Base-by-base conservation (phyloP, 2,888 invertebrate species). In the Trachelus tabidus region DNA sequence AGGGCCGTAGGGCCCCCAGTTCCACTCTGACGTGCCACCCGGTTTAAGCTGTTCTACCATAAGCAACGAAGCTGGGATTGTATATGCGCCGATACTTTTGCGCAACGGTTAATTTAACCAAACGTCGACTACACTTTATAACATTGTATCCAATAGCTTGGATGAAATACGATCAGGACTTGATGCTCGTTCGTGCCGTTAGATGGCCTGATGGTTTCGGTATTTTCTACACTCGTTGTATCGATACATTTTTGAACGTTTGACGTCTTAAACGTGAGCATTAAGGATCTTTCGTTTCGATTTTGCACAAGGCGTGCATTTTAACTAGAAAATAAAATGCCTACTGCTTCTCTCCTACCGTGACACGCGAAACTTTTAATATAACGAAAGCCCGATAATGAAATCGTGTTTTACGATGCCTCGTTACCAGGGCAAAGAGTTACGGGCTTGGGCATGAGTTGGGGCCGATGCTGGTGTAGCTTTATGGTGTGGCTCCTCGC, bases 391-490 rank as follows among this genome's bases (percentile, higher is more conserved):
- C 83, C 82, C 85, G 89, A 90, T 91, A 91, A 90, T 90, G 89
- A 88, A 89, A 90, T 90, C 90, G 88, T 90, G 89, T 90, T 90
- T 90, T 90, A 91, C 88, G 90, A 89, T 89, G 87, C 88, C 90
- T 91, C 89, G 90, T 91, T 91, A 91, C 87, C 86, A 84, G 83
- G 82, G 85, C 82, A 77, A 87, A 88, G 90, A 91, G 90, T 90
- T 90, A 90, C 88, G 83, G 80, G 84, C 85, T 80, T 81, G 80
- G 82, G 84, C 69, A 84, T 81, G 85, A 80, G 83, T 82, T 87
- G 82, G 71, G 71, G 71, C 71, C 71, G 71, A 31, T 31, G 12
- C 71, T 31, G 12, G 71, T 34, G 31, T 31, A 33, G 71, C 71
- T 71, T 33, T 31, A 34, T 71, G 71, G 71, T 71, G 71, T 34